Conservation (phyloP, 2,113 vertebrate genomes). For the Macrotis lagotis region DNA sequence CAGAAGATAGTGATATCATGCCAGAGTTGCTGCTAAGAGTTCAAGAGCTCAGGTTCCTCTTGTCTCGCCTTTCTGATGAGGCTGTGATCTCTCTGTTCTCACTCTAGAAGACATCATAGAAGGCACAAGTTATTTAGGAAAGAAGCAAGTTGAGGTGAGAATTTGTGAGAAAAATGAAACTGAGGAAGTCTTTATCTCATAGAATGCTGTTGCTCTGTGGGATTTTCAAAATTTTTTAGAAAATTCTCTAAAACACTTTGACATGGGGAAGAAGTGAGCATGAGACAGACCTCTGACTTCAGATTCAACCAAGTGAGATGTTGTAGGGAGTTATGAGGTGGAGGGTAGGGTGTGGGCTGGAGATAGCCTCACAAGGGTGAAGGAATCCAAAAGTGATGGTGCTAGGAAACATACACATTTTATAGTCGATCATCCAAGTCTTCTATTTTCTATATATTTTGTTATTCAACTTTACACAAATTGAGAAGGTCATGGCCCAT, state of each 20-base stretch:
- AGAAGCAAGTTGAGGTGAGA: constrained; percentile 51
- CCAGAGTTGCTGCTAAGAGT: constrained; percentile 92
- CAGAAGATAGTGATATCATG: constrained; percentile 94
- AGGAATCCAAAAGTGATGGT: constrained; percentile 1
- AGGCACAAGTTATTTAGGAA: constrained; percentile 66
- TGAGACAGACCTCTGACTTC: not conserved
- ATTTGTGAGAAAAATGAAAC: constrained; percentile 33
- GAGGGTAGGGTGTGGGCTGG: too few species aligned
- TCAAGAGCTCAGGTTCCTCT: constrained; percentile 90
- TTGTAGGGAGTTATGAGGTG: constrained; percentile 4
- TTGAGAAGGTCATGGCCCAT: constrained; percentile 24
- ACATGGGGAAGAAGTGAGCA: not conserved
- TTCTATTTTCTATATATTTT: constrained; percentile 11
- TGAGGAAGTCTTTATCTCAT: constrained; percentile 39
- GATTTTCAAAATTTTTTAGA: constrained; percentile 35
- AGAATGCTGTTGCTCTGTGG: constrained; percentile 43
- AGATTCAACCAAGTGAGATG: not conserved
- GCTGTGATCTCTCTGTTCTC: constrained; percentile 89
- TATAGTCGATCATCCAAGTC: not conserved
- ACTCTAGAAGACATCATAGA: constrained; percentile 87
- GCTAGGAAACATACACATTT: constrained; percentile 13
- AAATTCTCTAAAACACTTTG: not conserved
- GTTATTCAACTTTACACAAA: constrained; percentile 38
- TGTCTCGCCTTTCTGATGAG: constrained; percentile 87
- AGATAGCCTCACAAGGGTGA: not conserved